phyloP scores from a whole-genome alignment of 2,888 invertebrate genomes.

The Lypha dubia region DNA sequence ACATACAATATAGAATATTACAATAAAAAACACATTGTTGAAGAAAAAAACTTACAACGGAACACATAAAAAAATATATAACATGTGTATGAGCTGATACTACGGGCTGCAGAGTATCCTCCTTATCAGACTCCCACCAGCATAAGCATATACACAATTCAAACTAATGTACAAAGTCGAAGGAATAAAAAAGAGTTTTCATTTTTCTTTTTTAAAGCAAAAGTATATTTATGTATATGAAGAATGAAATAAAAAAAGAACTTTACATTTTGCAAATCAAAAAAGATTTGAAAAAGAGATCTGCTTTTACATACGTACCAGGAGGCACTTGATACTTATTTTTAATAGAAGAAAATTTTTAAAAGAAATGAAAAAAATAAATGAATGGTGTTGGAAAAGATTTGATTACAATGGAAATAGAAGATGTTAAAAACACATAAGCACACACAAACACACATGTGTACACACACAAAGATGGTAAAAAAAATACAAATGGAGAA shows the following conservation, averaged over 20 bases:
- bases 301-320: conserved; percentile 62
- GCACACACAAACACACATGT: neutral
- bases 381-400: conserved; percentile 64
- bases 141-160: conserved; percentile 16
- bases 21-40: conserved; percentile 67
- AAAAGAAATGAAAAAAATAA: conserved; percentile 40
- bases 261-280: conserved; percentile 68
- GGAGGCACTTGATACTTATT: conserved; percentile 12
- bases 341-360: conserved; percentile 18
- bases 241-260: conserved; percentile 36
- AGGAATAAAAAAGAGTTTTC: conserved; percentile 54
- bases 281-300: conserved; percentile 66
- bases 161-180: conserved; percentile 38
- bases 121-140: conserved; percentile 70
- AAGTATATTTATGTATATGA: conserved; percentile 16
- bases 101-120: conserved; percentile 24
- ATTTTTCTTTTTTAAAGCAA: conserved; percentile 40
- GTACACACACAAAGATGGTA: neutral
- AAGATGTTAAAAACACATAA: conserved; percentile 4
- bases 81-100: conserved; percentile 49
- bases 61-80: conserved; percentile 51
- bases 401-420: conserved; percentile 68
- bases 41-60: conserved; percentile 44
- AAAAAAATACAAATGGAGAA: conserved; percentile 25
- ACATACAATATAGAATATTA: conserved; percentile 56